Evolutionary conservation across 2,888 invertebrate species (phyloP), one percentile per base, ranked within the genome.

Genomic region (Pachliopta kotzebuea): DNA sequence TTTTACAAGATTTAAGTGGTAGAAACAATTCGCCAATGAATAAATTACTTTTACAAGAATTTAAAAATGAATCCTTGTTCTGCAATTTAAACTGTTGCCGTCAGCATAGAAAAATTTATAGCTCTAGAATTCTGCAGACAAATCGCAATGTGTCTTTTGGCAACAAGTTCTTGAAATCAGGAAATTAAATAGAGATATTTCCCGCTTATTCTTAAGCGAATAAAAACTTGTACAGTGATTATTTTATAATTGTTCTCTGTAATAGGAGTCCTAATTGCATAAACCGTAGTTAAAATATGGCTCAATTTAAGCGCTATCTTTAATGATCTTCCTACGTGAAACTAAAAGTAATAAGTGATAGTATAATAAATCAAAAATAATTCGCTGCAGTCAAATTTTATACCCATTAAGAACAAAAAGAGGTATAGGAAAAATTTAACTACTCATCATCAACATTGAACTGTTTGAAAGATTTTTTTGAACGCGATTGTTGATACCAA

Each of bases 121-220:
- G 62, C 62, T 23, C 54, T 49, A 45, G 56, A 62, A 56, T 56
- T 56, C 24, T 62, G 62, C 62, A 62, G 60, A 60, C 60, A 45
- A 60, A 60, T 60, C 54, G 54, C 60, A 60, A 60, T 60, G 60
- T 60, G 60, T 56, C 62, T 62, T 62, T 61, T 61, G 61, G 62
- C 62, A 62, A 56, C 62, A 62, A 56, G 56, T 49, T 56, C 62
- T 62, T 31, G 62, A 62, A 56, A 62, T 55, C 56, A 56, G 31
- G 49, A 56, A 62, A 62, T 62, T 62, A 62, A 56, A 50, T 29
- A 24, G 20, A 21, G 56, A 56, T 31, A 42, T 62, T 62, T 55
- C 26, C 26, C 6, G 52, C 52, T 49, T 6, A 52, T 4, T 23
- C 4, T 45, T 45, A n/a, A 18, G 45, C n/a, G 18, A n/a, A 7